Conservation (phyloP, 2,797 vertebrate species). For the Macropus fuliginosus region DNA sequence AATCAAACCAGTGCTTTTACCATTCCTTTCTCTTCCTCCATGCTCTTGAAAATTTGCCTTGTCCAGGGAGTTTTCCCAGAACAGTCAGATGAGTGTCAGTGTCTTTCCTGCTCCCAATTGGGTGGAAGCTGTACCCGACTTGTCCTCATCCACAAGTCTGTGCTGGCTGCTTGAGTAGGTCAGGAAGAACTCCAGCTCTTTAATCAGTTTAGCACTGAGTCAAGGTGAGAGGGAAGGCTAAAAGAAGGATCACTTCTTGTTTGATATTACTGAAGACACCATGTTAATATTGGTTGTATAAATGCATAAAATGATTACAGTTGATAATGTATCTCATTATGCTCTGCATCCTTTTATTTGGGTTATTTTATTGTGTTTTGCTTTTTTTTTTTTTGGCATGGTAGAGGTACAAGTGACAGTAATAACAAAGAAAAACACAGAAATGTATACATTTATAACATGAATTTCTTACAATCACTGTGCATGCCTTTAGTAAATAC, state of each 20-base stretch:
- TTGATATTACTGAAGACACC: constrained; percentile 23
- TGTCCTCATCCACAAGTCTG: not conserved
- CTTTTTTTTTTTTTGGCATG: not conserved
- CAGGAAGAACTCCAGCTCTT: not conserved
- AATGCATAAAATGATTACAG: constrained; percentile 26
- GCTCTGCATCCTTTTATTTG: not conserved
- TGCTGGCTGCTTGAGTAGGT: not conserved
- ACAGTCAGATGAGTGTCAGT: not conserved
- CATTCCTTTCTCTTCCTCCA: not conserved
- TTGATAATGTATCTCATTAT: not conserved
- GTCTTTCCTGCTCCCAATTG: not conserved
- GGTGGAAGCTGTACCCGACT: not conserved
- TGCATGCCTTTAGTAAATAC: not conserved
- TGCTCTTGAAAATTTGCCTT: constrained; percentile 21
- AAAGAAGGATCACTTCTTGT: not conserved
- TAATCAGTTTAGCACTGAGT: not conserved
- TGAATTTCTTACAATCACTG: not conserved
- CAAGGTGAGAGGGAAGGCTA: constrained; percentile 8
- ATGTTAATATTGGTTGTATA: constrained; percentile 28
- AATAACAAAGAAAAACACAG: not conserved
- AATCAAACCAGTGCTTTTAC: constrained; percentile 5
- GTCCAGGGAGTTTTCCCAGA: not conserved
- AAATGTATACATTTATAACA: not conserved
- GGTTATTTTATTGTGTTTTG: not conserved
- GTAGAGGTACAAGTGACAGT: constrained; percentile 6